Evolutionary conservation across 2,888 invertebrate genomes (phyloP), one percentile per base, ranked within the genome.

Genomic region (Hirtodrosophila duncani): DNA sequence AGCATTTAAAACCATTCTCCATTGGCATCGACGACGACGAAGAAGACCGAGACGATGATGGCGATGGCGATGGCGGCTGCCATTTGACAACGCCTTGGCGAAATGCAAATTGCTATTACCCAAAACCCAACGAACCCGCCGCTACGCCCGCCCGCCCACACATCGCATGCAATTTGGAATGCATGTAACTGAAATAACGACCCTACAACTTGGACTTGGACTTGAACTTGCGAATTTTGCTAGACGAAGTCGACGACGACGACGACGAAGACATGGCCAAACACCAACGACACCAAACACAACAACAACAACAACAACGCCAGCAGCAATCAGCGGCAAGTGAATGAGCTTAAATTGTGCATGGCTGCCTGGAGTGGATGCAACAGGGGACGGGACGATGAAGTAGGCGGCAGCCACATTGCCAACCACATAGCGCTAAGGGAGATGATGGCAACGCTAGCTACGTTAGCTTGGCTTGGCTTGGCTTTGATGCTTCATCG

Each of bases 141-240:
- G 20, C 20, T 20, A 7, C 6, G 2, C 0, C 16, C 11, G 17
- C 8, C 10, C 8, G 8, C 6, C 11, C 23, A 45, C 45, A 48
- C 48, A 48, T 6, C 23, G 63, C 67, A 68, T 67, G 68, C 68
- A 58, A 70, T 66, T 62, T 67, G 57, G 50, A 7, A 51, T 55
- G 53, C 53, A 55, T 55, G 53, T 55, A 56, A 59, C 24, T 33
- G 23, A 45, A 21, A 20, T 46, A 30, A 30, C 41, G 53, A 68
- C 68, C 77, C 71, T 69, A 49, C 52, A 51, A 57, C 51, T 58
- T 63, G 63, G 67, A 26, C 44, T 50, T 43, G 58, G 59, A 56
- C 75, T 71, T 71, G 75, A 72, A 78, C 78, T 72, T 78, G 72
- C 78, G 65, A 72, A 72, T 72, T 72, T n/a, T 74, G 74, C 69